Conservation (phyloP, 2,888 invertebrate genomes). For the Macrophya annulata region DNA sequence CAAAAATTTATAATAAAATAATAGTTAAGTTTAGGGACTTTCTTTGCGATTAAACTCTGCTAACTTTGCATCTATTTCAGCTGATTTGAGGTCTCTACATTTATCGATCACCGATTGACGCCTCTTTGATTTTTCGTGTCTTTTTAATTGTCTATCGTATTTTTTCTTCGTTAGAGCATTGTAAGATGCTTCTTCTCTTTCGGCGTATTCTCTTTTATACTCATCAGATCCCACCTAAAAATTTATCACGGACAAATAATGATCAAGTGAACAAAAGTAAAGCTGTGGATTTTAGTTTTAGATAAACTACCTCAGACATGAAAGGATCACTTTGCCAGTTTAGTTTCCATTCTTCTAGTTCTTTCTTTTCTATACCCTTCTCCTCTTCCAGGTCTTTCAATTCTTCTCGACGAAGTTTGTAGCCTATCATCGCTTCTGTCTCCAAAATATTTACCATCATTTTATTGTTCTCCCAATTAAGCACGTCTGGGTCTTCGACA, state of each 20-base stretch:
- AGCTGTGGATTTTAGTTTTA: not conserved
- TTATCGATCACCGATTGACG: not conserved
- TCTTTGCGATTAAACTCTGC: not conserved
- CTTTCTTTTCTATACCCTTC: constrained; percentile 10
- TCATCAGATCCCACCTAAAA: constrained; percentile 8
- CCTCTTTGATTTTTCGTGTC: constrained; percentile 17
- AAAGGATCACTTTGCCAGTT: not conserved
- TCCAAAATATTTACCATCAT: not conserved
- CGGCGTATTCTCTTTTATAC: constrained; percentile 27
- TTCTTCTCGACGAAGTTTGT: constrained; percentile 11
- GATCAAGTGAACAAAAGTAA: not conserved
- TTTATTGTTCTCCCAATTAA: constrained; percentile 17
- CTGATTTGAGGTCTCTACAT: not conserved
- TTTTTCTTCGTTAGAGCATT: not conserved
- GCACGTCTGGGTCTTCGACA: not conserved
- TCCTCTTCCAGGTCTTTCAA: constrained; percentile 26
- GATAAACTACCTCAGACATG: not conserved
- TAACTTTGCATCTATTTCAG: constrained; percentile 26
- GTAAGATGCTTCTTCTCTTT: constrained; percentile 26
- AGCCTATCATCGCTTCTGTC: constrained; percentile 4
- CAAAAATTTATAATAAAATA: not conserved
- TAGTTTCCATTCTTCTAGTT: constrained; percentile 1
- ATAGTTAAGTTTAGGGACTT: not conserved
- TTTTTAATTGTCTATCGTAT: constrained; percentile 14
- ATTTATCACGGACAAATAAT: not conserved